A percentile compares a stretch with the other conserved stretches of the same genome.
phyloP scores from a whole-genome alignment of 2,888 invertebrate genomes.

The Drosophila longiperda region DNA sequence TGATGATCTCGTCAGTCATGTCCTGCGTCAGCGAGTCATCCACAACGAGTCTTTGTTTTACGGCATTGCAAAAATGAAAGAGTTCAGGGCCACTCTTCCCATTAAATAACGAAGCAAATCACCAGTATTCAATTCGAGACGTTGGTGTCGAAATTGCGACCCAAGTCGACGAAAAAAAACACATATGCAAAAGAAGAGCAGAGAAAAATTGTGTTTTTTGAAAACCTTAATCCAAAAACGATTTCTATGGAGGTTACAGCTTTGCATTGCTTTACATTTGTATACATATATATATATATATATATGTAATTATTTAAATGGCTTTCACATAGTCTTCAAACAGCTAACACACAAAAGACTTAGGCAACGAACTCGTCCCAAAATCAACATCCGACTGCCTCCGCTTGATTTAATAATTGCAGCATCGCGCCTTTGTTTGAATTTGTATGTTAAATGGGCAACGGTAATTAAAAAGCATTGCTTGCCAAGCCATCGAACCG shows the following conservation, averaged over 20 bases:
- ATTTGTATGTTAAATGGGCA: conserved; percentile 40
- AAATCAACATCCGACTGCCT: conserved; percentile 54
- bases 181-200: conserved; percentile 65
- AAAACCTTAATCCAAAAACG: conserved; percentile 51
- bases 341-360: conserved; percentile 71
- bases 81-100: conserved; percentile 72
- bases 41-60: conserved; percentile 64
- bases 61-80: conserved; percentile 46
- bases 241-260: conserved; percentile 75
- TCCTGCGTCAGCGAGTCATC: conserved; percentile 25
- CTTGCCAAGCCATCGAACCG: conserved; percentile 1
- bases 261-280: conserved; percentile 72
- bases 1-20: conserved; percentile 23
- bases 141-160: conserved; percentile 63
- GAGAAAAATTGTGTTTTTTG: conserved; percentile 7
- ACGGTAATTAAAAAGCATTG: conserved; percentile 50
- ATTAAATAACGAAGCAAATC: conserved; percentile 49
- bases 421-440: conserved; percentile 70
- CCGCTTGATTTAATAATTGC: conserved; percentile 74
- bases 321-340: conserved; percentile 64
- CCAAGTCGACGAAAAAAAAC: conserved; percentile 53
- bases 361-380: conserved; percentile 77
- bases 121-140: conserved; percentile 12
- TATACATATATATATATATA: conserved; percentile 24
- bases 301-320: conserved; percentile 68